Evolutionary conservation across 2,888 invertebrate genomes (phyloP), one percentile per base, ranked within the genome.

Genomic region (Drosophila mayaguana): DNA sequence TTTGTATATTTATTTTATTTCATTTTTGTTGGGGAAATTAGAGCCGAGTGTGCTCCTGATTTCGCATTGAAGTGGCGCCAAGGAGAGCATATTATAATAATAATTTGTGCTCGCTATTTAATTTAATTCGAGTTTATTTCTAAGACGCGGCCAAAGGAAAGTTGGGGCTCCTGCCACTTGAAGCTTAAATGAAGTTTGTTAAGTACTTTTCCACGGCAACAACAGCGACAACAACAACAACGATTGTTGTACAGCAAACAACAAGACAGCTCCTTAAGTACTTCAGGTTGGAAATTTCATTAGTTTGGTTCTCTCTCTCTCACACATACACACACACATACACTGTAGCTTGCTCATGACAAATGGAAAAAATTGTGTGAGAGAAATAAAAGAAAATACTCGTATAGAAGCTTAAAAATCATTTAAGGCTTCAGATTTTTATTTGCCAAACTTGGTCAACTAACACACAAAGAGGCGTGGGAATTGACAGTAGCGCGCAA

Each of bases 281-380:
- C 80, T 85, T 80, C 85, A 83, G 88, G 83, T 87, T 83, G 77
- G 68, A 77, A 89, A 88, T 88, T 87, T 89, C 88, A 89, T 88
- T 85, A 88, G 88, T 88, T 88, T 77, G 75, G 56, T 71, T 64
- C 78, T 4, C 72, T 36, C 6, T 6, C 36, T 14, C 75, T 28
- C 72, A 72, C 76, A 76, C 72, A 78, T 84, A 73, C 71, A 65
- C 70, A 71, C 72, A 76, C 73, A 75, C 75, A 76, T 70, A 80
- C 87, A 70, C 72, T 12, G 34, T 1, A 63, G 75, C 73, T 62
- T 36, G 60, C 63, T 46, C 67, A 64, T 71, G 66, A 55, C 63
- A 71, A 71, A 71, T 55, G 46, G 61, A 55, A 62, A 65, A 65
- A 63, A 57, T 60, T 50, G 38, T 62, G 28, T 62, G 22, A 32